Evolutionary conservation across 2,797 vertebrate species (phyloP).

Genomic region (Eulemur coronatus): DNA sequence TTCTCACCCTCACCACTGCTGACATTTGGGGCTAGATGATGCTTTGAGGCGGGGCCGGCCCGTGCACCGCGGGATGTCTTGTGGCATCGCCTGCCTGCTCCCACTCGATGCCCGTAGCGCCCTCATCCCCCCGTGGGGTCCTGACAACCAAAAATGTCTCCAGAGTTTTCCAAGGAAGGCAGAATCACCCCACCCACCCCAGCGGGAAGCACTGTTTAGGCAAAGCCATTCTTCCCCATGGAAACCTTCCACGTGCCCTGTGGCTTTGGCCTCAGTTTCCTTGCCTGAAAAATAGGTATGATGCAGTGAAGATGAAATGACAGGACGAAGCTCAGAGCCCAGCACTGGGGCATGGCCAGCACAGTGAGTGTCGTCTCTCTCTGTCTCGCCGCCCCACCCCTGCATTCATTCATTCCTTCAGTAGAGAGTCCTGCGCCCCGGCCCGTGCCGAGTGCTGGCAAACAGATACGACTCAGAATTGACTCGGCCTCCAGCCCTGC

Average conservation of each 20-base stretch:
- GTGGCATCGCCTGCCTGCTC: not conserved
- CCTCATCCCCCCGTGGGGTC: too few relatives aligned
- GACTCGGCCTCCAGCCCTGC: not conserved
- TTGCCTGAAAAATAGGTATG: not conserved
- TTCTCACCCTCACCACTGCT: not conserved
- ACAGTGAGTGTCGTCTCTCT: fast-evolving
- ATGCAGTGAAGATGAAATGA: not conserved
- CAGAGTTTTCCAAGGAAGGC: too few relatives aligned
- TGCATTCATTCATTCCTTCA: not conserved
- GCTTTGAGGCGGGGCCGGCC: not conserved
- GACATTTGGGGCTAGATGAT: not conserved
- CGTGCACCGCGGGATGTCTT: fast-evolving
- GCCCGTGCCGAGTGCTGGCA: not conserved
- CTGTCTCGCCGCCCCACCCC: not conserved
- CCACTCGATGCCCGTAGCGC: not conserved
- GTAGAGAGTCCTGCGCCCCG: not conserved
- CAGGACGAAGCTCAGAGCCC: not conserved
- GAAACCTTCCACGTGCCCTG: not conserved
- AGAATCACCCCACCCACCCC: fast-evolving
- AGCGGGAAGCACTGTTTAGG: not conserved
- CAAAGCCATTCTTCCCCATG: not conserved
- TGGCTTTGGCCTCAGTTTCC: not conserved
- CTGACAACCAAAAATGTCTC: not conserved
- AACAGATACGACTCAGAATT: not conserved
- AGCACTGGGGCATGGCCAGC: not conserved